Conservation (phyloP, 2,888 invertebrate genomes). For the Eustalomyia histrio region DNA sequence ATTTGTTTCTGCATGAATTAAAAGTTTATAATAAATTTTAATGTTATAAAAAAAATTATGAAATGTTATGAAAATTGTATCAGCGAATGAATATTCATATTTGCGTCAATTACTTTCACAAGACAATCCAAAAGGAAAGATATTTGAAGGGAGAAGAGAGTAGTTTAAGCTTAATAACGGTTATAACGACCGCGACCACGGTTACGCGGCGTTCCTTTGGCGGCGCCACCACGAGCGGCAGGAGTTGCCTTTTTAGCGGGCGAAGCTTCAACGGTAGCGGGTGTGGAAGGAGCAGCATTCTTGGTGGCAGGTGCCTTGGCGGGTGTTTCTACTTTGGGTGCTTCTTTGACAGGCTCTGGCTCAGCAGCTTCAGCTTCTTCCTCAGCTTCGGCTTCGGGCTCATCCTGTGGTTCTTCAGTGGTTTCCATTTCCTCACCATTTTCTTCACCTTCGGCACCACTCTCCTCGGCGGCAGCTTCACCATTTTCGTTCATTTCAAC, state of each 20-base stretch:
- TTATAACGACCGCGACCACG: slow-evolving; percentile 79
- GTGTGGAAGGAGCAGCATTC: slow-evolving; percentile 69
- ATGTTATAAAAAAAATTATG: slow-evolving; percentile 35
- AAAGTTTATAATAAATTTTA: slow-evolving; percentile 44
- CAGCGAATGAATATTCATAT: slow-evolving; percentile 65
- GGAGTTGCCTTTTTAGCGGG: slow-evolving; percentile 75
- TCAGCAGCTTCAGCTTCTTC: slow-evolving; percentile 68
- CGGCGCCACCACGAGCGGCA: slow-evolving; percentile 69
- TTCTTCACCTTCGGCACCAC: slow-evolving; percentile 70
- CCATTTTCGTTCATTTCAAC: slow-evolving; percentile 80
- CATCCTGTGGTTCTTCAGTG: slow-evolving; percentile 70
- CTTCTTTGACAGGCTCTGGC: slow-evolving; percentile 67
- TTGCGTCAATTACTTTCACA: slow-evolving; percentile 62
- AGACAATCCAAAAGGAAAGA: slow-evolving; percentile 35
- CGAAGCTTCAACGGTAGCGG: slow-evolving; percentile 78
- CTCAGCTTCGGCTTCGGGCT: slow-evolving; percentile 53
- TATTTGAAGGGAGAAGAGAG: slow-evolving; percentile 5
- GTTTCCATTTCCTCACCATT: slow-evolving; percentile 74
- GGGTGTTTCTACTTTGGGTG: slow-evolving; percentile 67
- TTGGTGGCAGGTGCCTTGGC: slow-evolving; percentile 68
- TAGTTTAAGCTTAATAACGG: slow-evolving; percentile 72
- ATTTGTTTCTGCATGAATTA: slow-evolving; percentile 25
- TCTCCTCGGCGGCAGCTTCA: slow-evolving; percentile 75
- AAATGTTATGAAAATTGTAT: slow-evolving; percentile 61
- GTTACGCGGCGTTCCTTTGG: slow-evolving; percentile 77